phyloP scores from a whole-genome alignment of 2,113 vertebrate genomes.

The Callipepla californica region DNA sequence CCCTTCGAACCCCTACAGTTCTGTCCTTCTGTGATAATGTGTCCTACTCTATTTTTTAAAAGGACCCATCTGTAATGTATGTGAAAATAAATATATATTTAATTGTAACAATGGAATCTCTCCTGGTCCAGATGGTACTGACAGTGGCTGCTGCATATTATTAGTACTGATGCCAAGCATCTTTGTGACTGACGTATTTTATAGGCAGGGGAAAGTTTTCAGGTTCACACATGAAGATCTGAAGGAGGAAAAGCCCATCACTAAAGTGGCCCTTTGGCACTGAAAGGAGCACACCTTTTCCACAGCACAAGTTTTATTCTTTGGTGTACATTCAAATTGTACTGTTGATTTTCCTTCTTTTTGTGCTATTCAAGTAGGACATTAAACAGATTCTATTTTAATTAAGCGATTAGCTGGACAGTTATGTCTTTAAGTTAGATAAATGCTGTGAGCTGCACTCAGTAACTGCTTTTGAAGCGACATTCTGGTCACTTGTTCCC shows the following conservation, averaged over 20 bases:
- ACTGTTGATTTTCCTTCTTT: not conserved
- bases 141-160: not conserved
- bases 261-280: not conserved
- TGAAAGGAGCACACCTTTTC: not conserved
- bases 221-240: not conserved
- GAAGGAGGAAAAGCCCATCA: not conserved
- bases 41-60: slow-evolving; percentile 5
- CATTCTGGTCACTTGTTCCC: not conserved
- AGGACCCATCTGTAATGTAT: not conserved
- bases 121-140: not conserved
- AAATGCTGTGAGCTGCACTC: not conserved
- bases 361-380: not conserved
- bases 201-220: not conserved
- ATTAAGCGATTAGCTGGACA: slow-evolving; percentile 43
- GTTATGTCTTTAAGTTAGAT: slow-evolving; percentile 23
- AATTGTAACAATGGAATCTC: not conserved
- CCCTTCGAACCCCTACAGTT: too few species aligned
- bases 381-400: slow-evolving; percentile 10
- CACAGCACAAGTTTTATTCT: not conserved
- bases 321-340: not conserved
- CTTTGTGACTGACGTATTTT: not conserved
- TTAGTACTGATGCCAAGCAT: not conserved
- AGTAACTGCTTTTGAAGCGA: not conserved
- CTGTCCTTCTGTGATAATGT: not conserved
- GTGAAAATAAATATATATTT: not conserved